Evolutionary conservation across 92 coral and sea anemone genomes (phyloP).

Genomic region (Muricea muricata): DNA sequence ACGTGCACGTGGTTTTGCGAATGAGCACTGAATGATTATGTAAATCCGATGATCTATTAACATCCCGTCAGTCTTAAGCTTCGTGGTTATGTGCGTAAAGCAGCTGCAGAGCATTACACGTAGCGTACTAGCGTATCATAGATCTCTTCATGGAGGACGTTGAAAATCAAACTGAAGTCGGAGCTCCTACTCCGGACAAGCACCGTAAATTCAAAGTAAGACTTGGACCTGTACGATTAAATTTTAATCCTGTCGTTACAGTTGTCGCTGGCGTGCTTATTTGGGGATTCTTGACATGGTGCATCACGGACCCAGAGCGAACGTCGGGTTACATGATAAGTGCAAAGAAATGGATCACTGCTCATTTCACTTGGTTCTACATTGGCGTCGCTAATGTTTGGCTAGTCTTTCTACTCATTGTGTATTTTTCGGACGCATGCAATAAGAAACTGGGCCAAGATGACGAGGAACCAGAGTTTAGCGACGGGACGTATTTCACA

Average conservation of each 20-base stretch:
- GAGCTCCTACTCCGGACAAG: slow-evolving; percentile 20
- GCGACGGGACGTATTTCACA: slow-evolving; percentile 85
- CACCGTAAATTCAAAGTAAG: slow-evolving; percentile 51
- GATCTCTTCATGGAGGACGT: not conserved
- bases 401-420: slow-evolving; percentile 81
- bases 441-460: slow-evolving; percentile 80
- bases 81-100: not conserved
- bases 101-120: not conserved
- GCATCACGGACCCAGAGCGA: slow-evolving; percentile 68
- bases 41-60: not conserved
- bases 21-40: too few species aligned
- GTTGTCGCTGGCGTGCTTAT: slow-evolving; percentile 71
- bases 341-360: slow-evolving; percentile 78
- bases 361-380: slow-evolving; percentile 89
- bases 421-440: slow-evolving; percentile 84
- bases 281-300: slow-evolving; percentile 86
- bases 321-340: slow-evolving; percentile 68
- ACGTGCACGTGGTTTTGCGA: too few species aligned
- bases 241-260: slow-evolving; percentile 83
- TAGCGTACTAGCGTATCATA: not conserved
- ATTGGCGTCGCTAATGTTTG: slow-evolving; percentile 86
- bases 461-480: slow-evolving; percentile 87
- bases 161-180: not conserved
- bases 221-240: slow-evolving; percentile 42
- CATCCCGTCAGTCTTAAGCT: not conserved